These are phyloP conservation scores for Heterotilapia buettikoferi DNA, from an alignment of 2,113 vertebrate genomes.

Conservation along the genomic window DNA sequence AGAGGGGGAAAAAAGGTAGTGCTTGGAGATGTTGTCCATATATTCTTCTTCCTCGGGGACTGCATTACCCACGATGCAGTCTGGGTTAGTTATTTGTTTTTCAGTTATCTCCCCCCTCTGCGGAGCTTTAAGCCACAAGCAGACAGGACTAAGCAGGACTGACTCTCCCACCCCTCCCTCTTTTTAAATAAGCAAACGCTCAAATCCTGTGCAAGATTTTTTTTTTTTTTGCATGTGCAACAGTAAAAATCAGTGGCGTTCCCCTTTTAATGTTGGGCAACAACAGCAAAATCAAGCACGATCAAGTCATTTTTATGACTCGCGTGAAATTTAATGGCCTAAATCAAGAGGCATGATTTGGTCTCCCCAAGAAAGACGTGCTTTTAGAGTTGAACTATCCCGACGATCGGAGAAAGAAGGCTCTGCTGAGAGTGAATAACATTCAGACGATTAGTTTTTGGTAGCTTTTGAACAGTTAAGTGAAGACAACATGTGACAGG, in stretches of 20 bases:
- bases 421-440: conserved; percentile 30
- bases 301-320: background rate
- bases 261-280: background rate
- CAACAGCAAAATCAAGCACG: background rate
- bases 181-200: background rate
- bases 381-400: background rate
- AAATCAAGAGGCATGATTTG: conserved; percentile 19
- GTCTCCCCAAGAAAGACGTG: background rate
- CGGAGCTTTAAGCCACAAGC: background rate
- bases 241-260: background rate
- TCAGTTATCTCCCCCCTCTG: background rate
- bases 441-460: conserved; percentile 54
- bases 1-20: background rate
- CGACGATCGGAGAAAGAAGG: background rate
- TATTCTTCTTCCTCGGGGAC: background rate
- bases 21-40: background rate
- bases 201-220: background rate
- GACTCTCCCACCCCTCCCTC: background rate
- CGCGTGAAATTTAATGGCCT: background rate
- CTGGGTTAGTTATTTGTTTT: background rate
- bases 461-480: conserved; percentile 15
- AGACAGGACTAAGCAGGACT: background rate
- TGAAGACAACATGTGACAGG: conserved; percentile 34
- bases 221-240: background rate
- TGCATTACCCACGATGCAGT: background rate